These are phyloP conservation scores for Nomada fabriciana DNA, from an alignment of 2,888 invertebrate species.

Conservation along the genomic window DNA sequence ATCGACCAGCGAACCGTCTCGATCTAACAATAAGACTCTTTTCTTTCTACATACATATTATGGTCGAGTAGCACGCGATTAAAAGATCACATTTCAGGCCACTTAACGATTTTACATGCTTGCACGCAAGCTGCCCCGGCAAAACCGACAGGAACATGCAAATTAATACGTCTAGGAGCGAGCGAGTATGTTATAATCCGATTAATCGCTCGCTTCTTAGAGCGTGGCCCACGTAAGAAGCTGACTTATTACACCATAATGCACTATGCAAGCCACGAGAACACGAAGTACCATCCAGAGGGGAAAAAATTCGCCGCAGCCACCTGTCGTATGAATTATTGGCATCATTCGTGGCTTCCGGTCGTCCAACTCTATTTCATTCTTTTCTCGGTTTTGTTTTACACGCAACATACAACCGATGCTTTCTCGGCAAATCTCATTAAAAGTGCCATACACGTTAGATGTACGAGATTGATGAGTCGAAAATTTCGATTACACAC, in stretches of 20 bases:
- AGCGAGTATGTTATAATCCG: constrained; percentile 23
- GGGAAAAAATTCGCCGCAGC: constrained; percentile 21
- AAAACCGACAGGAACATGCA: constrained; percentile 1
- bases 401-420: not conserved
- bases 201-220: constrained; percentile 46
- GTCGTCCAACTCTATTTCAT: not conserved
- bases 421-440: not conserved
- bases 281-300: not conserved
- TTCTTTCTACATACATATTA: not conserved
- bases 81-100: not conserved
- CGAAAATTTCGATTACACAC: not conserved
- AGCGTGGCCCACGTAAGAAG: constrained; percentile 34
- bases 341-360: constrained; percentile 12
- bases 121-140: constrained; percentile 2
- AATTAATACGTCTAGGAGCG: constrained; percentile 49
- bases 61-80: not conserved
- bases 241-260: constrained; percentile 42
- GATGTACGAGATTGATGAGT: constrained; percentile 2
- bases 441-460: not conserved
- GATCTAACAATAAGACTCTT: not conserved
- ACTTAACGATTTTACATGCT: not conserved
- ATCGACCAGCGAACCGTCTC: not conserved
- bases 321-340: constrained; percentile 57
- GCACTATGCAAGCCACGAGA: not conserved
- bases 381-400: not conserved